These are phyloP conservation scores for Gibbula magus DNA, from an alignment of 2,888 invertebrate genomes.

Conservation along the genomic window DNA sequence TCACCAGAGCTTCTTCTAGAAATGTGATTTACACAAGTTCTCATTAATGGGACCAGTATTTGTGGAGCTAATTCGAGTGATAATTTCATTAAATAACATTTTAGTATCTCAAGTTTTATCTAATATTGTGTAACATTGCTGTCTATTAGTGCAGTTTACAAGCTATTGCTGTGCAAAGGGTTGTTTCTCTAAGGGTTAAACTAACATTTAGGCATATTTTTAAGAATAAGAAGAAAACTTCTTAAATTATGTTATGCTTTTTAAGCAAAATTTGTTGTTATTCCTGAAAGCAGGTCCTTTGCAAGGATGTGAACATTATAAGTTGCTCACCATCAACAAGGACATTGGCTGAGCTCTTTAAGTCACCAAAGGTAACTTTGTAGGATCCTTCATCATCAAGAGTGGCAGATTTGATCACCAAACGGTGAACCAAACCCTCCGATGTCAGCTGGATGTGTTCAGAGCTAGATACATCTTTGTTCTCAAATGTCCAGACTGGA, in stretches of 20 bases:
- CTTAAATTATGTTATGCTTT: not conserved
- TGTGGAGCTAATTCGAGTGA: no score
- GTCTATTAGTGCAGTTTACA: no score
- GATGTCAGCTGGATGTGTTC: conserved; percentile 87
- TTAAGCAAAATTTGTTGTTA: no score
- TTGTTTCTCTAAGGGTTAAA: no score
- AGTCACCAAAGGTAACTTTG: conserved; percentile 58
- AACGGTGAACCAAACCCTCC: conserved; percentile 78
- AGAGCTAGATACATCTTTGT: conserved; percentile 84
- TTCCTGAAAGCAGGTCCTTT: no score
- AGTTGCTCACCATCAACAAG: conserved; percentile 59
- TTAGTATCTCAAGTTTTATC: no score
- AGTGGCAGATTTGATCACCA: conserved; percentile 57
- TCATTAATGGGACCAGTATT: no score
- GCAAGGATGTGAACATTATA: not conserved
- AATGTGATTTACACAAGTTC: conserved; percentile 7
- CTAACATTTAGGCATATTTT: no score
- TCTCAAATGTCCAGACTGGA: conserved; percentile 88
- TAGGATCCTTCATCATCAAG: conserved; percentile 65
- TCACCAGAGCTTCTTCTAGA: conserved; percentile 47
- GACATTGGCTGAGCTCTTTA: conserved; percentile 60
- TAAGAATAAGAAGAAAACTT: no score
- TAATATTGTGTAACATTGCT: no score
- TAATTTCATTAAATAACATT: no score
- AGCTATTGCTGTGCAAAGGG: no score